phyloP scores from a whole-genome alignment of 2,113 vertebrate genomes.

The Psophia crepitans region DNA sequence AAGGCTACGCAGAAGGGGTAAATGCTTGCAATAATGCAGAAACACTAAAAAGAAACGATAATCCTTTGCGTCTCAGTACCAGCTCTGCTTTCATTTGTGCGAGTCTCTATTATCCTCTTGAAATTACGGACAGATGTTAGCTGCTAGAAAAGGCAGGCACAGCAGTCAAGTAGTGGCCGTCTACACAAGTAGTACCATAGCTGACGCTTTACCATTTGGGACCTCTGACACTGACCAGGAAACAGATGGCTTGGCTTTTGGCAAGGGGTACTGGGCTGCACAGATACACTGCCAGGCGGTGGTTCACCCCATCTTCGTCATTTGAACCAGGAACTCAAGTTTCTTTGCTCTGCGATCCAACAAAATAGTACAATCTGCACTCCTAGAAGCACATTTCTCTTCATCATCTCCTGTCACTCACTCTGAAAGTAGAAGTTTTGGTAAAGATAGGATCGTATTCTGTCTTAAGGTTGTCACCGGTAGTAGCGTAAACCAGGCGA shows the following conservation, averaged over 20 bases:
- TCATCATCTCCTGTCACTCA: neutral
- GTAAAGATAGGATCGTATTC: neutral
- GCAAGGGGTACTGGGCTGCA: neutral
- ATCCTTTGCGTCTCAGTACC: neutral
- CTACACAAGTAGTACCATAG: neutral
- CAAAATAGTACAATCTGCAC: neutral
- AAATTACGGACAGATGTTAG: neutral
- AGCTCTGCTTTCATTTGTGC: neutral
- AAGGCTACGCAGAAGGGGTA: neutral
- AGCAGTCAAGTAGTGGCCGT: neutral
- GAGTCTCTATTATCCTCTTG: neutral
- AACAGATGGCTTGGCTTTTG: neutral
- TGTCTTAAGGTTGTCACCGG: neutral
- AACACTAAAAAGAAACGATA: neutral
- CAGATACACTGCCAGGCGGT: rapidly evolving
- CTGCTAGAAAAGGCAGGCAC: neutral
- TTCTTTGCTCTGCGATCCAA: neutral
- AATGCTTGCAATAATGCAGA: neutral
- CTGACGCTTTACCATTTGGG: neutral
- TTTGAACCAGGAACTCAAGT: rapidly evolving
- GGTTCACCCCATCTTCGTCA: neutral
- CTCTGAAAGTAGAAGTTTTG: neutral
- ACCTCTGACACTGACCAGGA: neutral
- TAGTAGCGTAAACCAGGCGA: neutral
- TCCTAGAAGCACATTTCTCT: neutral